phyloP scores from a whole-genome alignment of 2,888 invertebrate genomes.

The Polymixis lichenea region DNA sequence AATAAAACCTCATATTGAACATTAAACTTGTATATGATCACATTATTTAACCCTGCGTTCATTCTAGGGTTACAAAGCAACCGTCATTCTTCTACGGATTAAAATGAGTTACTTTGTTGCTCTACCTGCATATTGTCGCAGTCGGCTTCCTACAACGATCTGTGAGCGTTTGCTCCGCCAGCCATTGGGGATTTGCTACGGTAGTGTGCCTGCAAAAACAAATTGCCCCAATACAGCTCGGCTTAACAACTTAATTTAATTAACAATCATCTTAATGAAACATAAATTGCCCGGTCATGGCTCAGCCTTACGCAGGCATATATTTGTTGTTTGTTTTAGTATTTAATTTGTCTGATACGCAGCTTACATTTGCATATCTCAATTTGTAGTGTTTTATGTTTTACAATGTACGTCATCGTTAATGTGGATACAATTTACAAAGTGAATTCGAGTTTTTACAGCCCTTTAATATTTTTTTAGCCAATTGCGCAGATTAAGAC shows the following conservation, averaged over 20 bases:
- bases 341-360: conserved; percentile 32
- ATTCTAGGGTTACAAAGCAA: conserved; percentile 77
- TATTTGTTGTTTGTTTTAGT: conserved; percentile 39
- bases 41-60: conserved; percentile 78
- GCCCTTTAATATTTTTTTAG: background rate
- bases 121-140: conserved; percentile 71
- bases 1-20: conserved; percentile 62
- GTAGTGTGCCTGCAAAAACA: conserved; percentile 64
- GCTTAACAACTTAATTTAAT: conserved; percentile 59
- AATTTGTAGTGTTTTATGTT: conserved; percentile 21
- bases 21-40: conserved; percentile 63
- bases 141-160: conserved; percentile 57
- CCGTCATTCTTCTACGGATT: conserved; percentile 80
- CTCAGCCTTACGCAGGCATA: conserved; percentile 18
- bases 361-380: conserved; percentile 32
- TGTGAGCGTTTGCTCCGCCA: conserved; percentile 46
- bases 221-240: conserved; percentile 51
- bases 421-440: background rate
- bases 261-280: conserved; percentile 60
- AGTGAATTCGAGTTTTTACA: background rate
- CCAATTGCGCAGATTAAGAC: background rate
- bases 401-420: conserved; percentile 12
- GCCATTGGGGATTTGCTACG: conserved; percentile 69
- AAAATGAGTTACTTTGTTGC: conserved; percentile 83
- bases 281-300: conserved; percentile 48